Evolutionary conservation across 1,140 invertebrate species (phyloP).

Genomic region (Drosophila bifasciata): DNA sequence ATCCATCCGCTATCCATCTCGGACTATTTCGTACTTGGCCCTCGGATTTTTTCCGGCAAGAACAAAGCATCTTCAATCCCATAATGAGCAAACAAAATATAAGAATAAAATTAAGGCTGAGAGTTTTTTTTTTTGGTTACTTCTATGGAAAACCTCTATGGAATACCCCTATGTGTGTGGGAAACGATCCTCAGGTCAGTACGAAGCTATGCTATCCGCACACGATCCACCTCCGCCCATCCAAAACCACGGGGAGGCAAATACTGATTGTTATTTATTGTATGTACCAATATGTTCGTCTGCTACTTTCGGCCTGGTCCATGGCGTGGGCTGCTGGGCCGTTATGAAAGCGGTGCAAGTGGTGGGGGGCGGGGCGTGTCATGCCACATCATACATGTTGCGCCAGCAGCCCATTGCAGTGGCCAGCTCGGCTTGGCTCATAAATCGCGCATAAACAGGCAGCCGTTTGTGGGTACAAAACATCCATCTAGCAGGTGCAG

Average conservation of each 20-base stretch:
- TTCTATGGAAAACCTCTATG: no score
- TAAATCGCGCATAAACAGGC: conserved; percentile 36
- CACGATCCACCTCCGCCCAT: neutral
- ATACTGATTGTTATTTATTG: conserved; percentile 42
- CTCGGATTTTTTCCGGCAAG: no score
- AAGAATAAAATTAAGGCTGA: no score
- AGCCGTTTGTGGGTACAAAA: conserved; percentile 21
- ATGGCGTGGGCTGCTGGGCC: conserved; percentile 5
- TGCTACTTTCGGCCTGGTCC: conserved; percentile 29
- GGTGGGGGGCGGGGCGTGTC: conserved; percentile 34
- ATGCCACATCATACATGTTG: conserved; percentile 31
- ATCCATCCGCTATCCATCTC: conserved; percentile 28
- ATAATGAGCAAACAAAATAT: no score
- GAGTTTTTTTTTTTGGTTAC: no score
- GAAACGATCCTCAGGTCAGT: conserved; percentile 33
- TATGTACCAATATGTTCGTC: conserved; percentile 24
- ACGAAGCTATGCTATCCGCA: neutral
- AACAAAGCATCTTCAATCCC: no score
- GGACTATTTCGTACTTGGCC: no score
- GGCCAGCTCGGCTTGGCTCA: conserved; percentile 14
- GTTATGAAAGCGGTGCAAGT: conserved; percentile 36
- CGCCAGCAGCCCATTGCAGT: conserved; percentile 34
- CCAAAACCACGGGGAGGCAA: neutral
- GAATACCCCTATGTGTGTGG: no score
- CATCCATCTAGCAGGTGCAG: conserved; percentile 20